Evolutionary conservation across 2,888 invertebrate genomes (phyloP).

Genomic region (Lasioglossum malachurum): DNA sequence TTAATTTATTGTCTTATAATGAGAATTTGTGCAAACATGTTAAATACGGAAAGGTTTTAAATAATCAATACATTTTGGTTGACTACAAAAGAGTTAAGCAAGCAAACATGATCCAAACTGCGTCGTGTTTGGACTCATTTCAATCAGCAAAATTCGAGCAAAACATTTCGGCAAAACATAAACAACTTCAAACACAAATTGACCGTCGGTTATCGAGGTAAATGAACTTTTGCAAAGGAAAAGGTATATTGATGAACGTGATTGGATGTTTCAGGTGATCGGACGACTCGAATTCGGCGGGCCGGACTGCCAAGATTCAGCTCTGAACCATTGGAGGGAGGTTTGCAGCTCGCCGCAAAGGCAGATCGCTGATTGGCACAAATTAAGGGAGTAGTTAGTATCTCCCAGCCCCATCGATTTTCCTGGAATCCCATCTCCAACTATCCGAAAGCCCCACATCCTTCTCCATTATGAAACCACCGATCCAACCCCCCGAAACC

Average conservation of each 20-base stretch:
- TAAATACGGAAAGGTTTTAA: too few species aligned
- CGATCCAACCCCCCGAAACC: slow-evolving; percentile 58
- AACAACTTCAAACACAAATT: not conserved
- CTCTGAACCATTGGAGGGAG: slow-evolving; percentile 98
- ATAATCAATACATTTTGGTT: too few species aligned
- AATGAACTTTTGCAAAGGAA: not conserved
- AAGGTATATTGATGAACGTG: not conserved
- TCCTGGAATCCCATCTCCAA: slow-evolving; percentile 66
- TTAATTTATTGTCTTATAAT: too few species aligned
- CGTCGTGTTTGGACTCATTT: too few species aligned
- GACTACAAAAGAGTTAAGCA: too few species aligned
- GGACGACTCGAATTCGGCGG: slow-evolving; percentile 97
- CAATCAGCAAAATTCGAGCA: too few species aligned
- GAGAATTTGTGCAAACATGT: too few species aligned
- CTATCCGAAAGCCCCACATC: slow-evolving; percentile 62
- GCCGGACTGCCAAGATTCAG: slow-evolving; percentile 91
- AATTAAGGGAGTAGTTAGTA: slow-evolving; percentile 92
- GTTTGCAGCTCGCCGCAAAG: slow-evolving; percentile 98
- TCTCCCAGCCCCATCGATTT: slow-evolving; percentile 54
- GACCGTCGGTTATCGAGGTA: not conserved
- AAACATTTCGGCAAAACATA: not conserved
- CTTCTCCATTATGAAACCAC: slow-evolving; percentile 58
- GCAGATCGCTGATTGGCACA: slow-evolving; percentile 99
- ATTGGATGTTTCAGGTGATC: slow-evolving; percentile 90
- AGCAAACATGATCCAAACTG: too few species aligned